phyloP scores from a whole-genome alignment of 2,888 invertebrate genomes.

The Leuctra nigra region DNA sequence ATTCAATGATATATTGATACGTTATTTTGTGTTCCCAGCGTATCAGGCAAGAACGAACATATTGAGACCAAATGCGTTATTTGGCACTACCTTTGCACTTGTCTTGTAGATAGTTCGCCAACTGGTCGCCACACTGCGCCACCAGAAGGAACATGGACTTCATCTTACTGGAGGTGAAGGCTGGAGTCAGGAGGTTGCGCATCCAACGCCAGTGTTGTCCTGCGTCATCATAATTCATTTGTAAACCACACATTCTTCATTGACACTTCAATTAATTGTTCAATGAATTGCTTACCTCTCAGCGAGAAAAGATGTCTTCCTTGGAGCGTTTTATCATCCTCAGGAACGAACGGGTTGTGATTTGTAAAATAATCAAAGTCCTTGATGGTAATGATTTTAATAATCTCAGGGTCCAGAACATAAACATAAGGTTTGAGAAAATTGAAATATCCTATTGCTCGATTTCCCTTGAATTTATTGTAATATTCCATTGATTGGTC shows the following conservation, averaged over 20 bases:
- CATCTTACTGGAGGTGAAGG: constrained; percentile 32
- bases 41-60: no score
- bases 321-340: constrained; percentile 33
- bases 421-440: background rate
- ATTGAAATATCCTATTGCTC: constrained; percentile 5
- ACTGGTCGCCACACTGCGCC: constrained; percentile 30
- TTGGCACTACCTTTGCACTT: background rate
- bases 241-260: background rate
- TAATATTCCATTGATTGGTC: constrained; percentile 3
- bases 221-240: background rate
- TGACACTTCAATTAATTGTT: background rate
- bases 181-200: constrained; percentile 30
- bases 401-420: constrained; percentile 15
- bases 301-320: constrained; percentile 32
- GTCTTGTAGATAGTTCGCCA: constrained; percentile 26
- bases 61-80: background rate
- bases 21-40: no score
- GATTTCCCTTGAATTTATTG: constrained; percentile 3
- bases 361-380: constrained; percentile 34
- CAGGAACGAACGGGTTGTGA: constrained; percentile 31
- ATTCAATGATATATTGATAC: no score
- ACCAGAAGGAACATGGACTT: constrained; percentile 33
- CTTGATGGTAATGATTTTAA: constrained; percentile 28
- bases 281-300: constrained; percentile 28
- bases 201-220: constrained; percentile 32